Evolutionary conservation across 2,888 invertebrate genomes (phyloP), one percentile per base, ranked within the genome.

Genomic region (Xanthorhoe spadicearia): DNA sequence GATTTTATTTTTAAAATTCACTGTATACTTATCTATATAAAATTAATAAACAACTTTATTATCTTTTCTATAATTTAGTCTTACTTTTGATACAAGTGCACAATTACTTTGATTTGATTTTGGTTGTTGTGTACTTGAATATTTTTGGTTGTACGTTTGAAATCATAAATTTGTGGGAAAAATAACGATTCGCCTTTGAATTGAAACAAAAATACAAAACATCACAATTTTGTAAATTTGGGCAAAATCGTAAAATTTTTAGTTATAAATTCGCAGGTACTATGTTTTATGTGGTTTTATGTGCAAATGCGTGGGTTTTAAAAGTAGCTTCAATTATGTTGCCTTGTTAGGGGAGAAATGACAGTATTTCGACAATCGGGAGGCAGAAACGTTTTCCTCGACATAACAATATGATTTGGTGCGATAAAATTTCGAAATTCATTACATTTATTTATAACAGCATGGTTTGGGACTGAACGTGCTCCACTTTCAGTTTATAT

Each of bases 201-300:
- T 77, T 77, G 67, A 0, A 71, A 74, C 71, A 71, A 75, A 61
- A 66, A 57, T 73, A 77, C 73, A 71, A 70, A 71, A 74, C 80
- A 81, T 76, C 75, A 70, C 67, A 73, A 72, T 71, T 66, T 66
- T 69, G 67, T 73, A 74, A 78, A 80, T 77, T 78, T 73, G 70
- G 71, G 73, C 76, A 79, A 79, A 74, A 51, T 77, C 81, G 70
- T 85, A 83, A 87, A 84, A 76, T 69, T 73, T 84, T 84, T 84
- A 81, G 83, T 85, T 84, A 78, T 75, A 70, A 76, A 69, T 71
- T 74, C 66, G 56, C 69, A 69, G 69, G 49, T 55, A 51, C 8
- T 62, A 53, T 56, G n/a, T n/a, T n/a, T n/a, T n/a, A n/a, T n/a
- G n/a, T 38, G 38, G 38, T 56, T 64, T 64, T 63, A 60, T 59